Evolutionary conservation across 2,888 invertebrate genomes (phyloP), one percentile per base, ranked within the genome.

Genomic region (Meteorus colon): DNA sequence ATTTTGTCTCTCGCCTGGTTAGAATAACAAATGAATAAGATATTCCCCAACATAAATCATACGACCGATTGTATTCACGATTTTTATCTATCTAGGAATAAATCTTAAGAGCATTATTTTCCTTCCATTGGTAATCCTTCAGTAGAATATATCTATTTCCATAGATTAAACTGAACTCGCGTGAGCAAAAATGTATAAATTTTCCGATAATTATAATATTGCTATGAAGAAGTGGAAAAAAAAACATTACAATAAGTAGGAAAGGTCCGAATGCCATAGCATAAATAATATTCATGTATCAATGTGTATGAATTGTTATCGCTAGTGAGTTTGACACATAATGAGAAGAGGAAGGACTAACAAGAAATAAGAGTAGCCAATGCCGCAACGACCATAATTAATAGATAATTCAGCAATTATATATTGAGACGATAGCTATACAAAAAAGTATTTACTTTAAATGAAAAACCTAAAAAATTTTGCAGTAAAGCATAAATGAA

Each of bases 401-500:
- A 48, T n/a, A 69, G 55, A 69, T 55, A 69, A 69, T 69, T 69
- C 12, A 31, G 19, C 34, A 69, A 69, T 69, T 69, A 69, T 69
- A 55, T 69, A 31, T 29, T 34, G 41, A 24, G 24, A 66, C 66
- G 19, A 24, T 31, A 34, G 37, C 10, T 12, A 41, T 14, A 41
- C 0, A 55, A 24, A 24, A 24, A 24, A 14, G n/a, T 55, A 6
- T 19, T 8, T 24, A 55, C 55, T 6, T 2, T 55, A 1, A n/a
- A 16, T 34, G n/a, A n/a, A 48, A 48, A 16, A 5, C 16, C n/a
- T 12, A 12, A 0, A 41, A 8, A 41, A 4, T 34, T 34, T 24
- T 24, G 24, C 24, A 24, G 1, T 24, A 1, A 24, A 24, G 34
- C 34, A 34, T 34, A 34, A 34, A 8, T 34, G 4, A 34, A 34